Evolutionary conservation across 1,140 invertebrate genomes (phyloP).

Genomic region (Pteromalus puparum): DNA sequence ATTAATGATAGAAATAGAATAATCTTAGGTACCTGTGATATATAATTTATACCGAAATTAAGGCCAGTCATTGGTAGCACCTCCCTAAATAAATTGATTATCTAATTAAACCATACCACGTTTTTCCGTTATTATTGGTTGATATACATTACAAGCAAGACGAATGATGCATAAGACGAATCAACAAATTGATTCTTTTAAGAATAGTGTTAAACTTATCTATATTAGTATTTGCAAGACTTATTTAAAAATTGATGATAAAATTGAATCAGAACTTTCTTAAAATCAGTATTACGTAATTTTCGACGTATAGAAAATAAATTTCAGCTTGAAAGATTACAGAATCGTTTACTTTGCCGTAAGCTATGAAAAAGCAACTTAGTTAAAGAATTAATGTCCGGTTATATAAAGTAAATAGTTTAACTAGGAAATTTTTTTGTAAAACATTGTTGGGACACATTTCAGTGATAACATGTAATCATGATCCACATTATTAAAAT

Average conservation of each 20-base stretch:
- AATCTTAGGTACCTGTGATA: slow-evolving; percentile 48
- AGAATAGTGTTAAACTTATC: background rate
- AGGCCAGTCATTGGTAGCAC: slow-evolving; percentile 48
- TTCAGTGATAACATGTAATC: slow-evolving; percentile 46
- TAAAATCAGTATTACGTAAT: background rate
- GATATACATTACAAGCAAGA: slow-evolving; percentile 5
- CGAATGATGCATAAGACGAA: background rate
- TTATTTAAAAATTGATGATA: too few species aligned
- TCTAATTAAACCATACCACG: slow-evolving; percentile 15
- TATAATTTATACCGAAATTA: slow-evolving; percentile 46
- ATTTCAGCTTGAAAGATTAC: background rate
- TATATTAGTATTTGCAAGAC: too few species aligned
- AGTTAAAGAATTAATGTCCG: slow-evolving; percentile 28
- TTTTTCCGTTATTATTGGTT: background rate
- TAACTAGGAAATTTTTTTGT: slow-evolving; percentile 19
- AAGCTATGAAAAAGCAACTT: background rate
- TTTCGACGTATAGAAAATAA: background rate
- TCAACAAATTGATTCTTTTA: slow-evolving; percentile 41
- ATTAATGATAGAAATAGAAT: slow-evolving; percentile 18
- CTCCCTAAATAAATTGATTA: slow-evolving; percentile 38
- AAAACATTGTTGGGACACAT: slow-evolving; percentile 50
- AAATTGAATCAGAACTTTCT: background rate
- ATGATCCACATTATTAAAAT: slow-evolving; percentile 32
- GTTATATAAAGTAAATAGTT: slow-evolving; percentile 28
- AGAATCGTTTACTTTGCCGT: background rate